phyloP scores from a whole-genome alignment of 2,888 invertebrate genomes.

The Papilio elwesi region DNA sequence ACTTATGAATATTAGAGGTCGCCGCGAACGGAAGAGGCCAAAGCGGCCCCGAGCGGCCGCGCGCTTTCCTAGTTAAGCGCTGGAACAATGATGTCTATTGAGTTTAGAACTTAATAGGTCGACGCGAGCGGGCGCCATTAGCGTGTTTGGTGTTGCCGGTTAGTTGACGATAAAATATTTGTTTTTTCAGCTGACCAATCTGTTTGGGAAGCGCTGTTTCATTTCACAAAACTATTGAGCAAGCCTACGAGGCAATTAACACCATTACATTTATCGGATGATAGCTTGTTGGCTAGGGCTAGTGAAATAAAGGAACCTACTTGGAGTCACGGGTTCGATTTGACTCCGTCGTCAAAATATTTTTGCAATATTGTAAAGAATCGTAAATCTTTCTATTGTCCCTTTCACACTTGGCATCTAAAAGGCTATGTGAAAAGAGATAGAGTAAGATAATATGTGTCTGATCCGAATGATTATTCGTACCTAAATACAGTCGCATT shows the following conservation, averaged over 20 bases:
- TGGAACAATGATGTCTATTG: conserved; percentile 81
- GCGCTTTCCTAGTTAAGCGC: conserved; percentile 78
- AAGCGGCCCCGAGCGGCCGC: conserved; percentile 76
- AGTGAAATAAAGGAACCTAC: too few relatives aligned
- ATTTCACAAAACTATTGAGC: conserved; percentile 14
- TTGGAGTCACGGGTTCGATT: too few relatives aligned
- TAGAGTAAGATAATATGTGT: too few relatives aligned
- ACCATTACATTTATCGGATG: background rate
- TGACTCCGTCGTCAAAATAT: background rate
- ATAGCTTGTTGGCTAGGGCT: background rate
- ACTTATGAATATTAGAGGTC: conserved; percentile 85
- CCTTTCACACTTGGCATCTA: background rate
- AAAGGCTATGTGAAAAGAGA: too few relatives aligned
- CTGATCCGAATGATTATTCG: too few relatives aligned
- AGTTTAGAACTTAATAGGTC: conserved; percentile 79
- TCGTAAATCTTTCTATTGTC: background rate
- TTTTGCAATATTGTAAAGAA: background rate
- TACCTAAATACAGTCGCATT: too few relatives aligned
- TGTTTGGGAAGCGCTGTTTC: conserved; percentile 17
- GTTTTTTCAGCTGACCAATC: conserved; percentile 21
- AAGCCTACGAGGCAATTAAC: conserved; percentile 4
- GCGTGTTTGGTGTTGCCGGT: conserved; percentile 58
- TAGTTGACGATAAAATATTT: conserved; percentile 27
- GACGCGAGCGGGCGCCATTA: conserved; percentile 73
- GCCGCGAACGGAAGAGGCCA: conserved; percentile 73